Evolutionary conservation across 2,797 vertebrate genomes (phyloP).

Genomic region (Zalophus californianus): DNA sequence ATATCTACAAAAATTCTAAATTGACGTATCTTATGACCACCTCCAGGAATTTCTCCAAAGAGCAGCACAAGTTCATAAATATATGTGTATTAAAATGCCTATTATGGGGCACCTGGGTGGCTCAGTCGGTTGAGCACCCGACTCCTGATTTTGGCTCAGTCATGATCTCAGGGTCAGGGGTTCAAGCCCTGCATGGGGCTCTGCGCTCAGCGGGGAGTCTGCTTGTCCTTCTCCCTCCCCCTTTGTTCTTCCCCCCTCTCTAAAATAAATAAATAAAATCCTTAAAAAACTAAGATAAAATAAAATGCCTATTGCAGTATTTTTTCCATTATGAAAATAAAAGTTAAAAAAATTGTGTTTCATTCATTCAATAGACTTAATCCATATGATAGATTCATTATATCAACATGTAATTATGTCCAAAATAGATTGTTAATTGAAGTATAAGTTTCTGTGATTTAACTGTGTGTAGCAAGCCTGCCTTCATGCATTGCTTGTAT

Average conservation of each 20-base stretch:
- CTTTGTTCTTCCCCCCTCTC: not conserved
- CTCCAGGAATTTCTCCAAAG: slow-evolving; percentile 22
- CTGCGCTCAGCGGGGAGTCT: not conserved
- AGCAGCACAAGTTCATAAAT: slow-evolving; percentile 8
- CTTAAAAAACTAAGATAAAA: not conserved
- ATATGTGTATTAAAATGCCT: not conserved
- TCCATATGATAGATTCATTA: not conserved
- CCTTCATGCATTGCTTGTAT: not conserved
- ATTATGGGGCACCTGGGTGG: not conserved
- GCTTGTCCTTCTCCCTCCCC: not conserved
- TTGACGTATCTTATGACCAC: not conserved
- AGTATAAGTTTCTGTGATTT: not conserved
- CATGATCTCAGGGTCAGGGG: not conserved
- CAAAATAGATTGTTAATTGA: not conserved
- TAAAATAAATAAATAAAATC: not conserved
- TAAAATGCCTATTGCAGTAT: not conserved
- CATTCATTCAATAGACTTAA: not conserved
- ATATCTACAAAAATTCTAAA: slow-evolving; percentile 3
- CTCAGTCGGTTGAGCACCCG: not conserved
- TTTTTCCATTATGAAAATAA: not conserved
- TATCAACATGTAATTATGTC: not conserved
- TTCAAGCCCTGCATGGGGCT: not conserved
- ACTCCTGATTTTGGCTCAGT: not conserved
- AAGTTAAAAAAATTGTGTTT: not conserved
- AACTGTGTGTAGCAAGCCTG: not conserved